Percentiles rank a stretch among this genome's conserved stretches.
phyloP scores from a whole-genome alignment of 2,888 invertebrate species.

The Oscheius sp. region DNA sequence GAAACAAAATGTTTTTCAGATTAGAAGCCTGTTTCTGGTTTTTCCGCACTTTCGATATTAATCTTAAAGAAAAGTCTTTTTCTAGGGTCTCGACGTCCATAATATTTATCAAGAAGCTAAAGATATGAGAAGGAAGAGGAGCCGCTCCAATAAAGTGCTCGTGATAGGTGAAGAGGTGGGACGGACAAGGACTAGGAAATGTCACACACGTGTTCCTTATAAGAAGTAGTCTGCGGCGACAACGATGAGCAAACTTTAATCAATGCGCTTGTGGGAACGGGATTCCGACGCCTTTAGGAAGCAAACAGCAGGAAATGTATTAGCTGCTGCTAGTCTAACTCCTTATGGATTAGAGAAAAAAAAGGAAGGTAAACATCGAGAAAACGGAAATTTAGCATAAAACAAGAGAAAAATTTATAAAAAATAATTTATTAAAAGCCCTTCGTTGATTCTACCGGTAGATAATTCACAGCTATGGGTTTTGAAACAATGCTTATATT shows the following conservation, averaged over 20 bases:
- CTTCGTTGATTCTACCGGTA: constrained; percentile 14
- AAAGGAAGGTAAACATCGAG: neutral
- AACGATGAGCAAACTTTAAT: neutral
- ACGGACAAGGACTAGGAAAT: no score
- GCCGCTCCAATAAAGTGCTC: no score
- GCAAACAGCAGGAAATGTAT: constrained; percentile 12
- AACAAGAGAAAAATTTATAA: neutral
- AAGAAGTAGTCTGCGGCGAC: neutral
- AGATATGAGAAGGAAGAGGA: no score
- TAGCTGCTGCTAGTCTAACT: neutral
- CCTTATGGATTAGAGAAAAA: neutral
- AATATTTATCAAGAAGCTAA: no score
- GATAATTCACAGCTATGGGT: constrained; percentile 1
- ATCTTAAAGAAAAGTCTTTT: no score
- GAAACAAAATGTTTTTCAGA: no score
- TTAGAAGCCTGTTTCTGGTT: no score
- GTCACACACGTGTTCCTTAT: no score
- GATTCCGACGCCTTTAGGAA: neutral
- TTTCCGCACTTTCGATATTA: no score
- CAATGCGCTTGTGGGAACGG: neutral
- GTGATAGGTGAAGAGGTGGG: no score
- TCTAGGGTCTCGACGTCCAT: no score
- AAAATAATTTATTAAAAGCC: constrained; percentile 10
- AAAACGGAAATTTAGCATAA: neutral
- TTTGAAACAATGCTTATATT: neutral